A percentile compares a stretch with the other conserved stretches of the same genome.
phyloP scores from a whole-genome alignment of 2,113 vertebrate species.

The Malaclemys terrapin region DNA sequence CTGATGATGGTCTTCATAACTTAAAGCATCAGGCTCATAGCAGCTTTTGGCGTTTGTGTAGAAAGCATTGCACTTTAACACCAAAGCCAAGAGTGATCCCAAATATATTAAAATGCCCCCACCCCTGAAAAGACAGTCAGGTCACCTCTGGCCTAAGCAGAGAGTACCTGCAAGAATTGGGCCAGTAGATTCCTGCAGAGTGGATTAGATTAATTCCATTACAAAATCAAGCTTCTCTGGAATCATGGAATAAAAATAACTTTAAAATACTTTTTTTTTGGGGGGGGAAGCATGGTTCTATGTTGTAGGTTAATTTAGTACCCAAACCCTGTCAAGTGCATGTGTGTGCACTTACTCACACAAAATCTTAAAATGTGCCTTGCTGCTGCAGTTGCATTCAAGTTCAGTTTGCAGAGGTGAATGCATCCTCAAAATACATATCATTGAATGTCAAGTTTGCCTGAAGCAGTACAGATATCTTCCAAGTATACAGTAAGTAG shows the following conservation, averaged over 20 bases:
- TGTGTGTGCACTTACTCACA: neutral
- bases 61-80: neutral
- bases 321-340: neutral
- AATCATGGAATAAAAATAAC: neutral
- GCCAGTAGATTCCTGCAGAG: neutral
- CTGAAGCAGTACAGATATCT: fast-evolving
- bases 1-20: neutral
- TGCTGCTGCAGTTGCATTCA: neutral
- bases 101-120: neutral
- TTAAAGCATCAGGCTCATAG: conserved; percentile 1
- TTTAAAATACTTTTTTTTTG: neutral
- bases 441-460: conserved; percentile 3
- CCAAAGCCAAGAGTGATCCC: neutral
- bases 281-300: neutral
- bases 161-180: neutral
- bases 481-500: neutral
- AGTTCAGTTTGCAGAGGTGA: neutral
- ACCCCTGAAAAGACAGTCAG: neutral
- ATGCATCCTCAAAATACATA: neutral
- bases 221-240: neutral
- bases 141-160: neutral
- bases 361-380: neutral
- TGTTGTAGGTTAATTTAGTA: neutral
- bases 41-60: conserved; percentile 36
- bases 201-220: neutral